Conservation (phyloP, 2,888 invertebrate genomes). For the Hirtodrosophila histrioides region DNA sequence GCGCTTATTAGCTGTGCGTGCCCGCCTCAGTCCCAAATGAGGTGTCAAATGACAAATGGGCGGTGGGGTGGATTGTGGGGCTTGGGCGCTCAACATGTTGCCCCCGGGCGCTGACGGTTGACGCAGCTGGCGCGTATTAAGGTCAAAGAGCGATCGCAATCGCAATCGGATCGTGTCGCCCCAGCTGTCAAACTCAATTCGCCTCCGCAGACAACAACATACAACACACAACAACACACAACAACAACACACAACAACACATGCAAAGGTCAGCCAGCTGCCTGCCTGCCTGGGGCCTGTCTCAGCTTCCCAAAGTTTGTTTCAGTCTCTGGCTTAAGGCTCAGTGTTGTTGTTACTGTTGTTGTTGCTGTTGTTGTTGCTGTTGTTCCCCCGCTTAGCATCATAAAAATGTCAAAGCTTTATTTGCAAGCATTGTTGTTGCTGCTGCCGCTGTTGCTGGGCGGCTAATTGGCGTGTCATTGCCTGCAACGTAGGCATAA, state of each 20-base stretch:
- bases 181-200: constrained; percentile 80
- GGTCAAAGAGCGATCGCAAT: constrained; percentile 77
- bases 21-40: constrained; percentile 74
- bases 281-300: constrained; percentile 59
- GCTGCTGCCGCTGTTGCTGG: constrained; percentile 44
- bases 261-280: constrained; percentile 74
- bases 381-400: constrained; percentile 65
- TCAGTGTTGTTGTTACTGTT: neutral
- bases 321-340: constrained; percentile 38
- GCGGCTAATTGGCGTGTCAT: constrained; percentile 78
- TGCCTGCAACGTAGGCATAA: constrained; percentile 75
- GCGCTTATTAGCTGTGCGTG: constrained; percentile 80
- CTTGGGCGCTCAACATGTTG: constrained; percentile 14
- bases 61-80: constrained; percentile 1
- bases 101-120: constrained; percentile 46
- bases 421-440: constrained; percentile 67
- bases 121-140: constrained; percentile 78
- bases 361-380: constrained; percentile 32
- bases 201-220: constrained; percentile 54
- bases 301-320: constrained; percentile 50
- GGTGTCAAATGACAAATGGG: constrained; percentile 83
- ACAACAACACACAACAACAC: constrained; percentile 38
- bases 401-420: constrained; percentile 80
- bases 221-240: constrained; percentile 14
- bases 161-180: constrained; percentile 78